These are phyloP conservation scores for Aporrectodea caliginosa DNA, from an alignment of 1,140 invertebrate genomes.

Conservation along the genomic window DNA sequence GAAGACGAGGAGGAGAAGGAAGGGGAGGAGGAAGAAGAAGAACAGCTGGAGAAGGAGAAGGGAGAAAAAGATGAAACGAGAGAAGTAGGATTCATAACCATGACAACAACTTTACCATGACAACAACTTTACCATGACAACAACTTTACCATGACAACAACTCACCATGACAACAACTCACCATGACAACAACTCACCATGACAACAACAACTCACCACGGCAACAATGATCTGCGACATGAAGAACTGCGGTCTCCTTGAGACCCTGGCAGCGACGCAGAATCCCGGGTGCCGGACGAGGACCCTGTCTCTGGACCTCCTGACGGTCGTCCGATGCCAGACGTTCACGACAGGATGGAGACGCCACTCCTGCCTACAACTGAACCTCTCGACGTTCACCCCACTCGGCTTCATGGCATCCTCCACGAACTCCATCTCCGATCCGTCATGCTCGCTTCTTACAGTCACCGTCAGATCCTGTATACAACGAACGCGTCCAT, in stretches of 20 bases:
- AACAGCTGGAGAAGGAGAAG: too few species aligned
- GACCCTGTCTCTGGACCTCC: conserved; percentile 41
- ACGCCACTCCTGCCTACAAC: conserved; percentile 55
- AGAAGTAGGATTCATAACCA: too few species aligned
- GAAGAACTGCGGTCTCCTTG: conserved; percentile 53
- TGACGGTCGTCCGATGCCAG: conserved; percentile 36
- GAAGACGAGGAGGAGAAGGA: too few species aligned
- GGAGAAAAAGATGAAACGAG: too few species aligned
- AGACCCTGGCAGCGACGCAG: conserved; percentile 53
- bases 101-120: too few species aligned
- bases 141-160: too few species aligned
- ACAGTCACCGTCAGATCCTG: conserved; percentile 55
- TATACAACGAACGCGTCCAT: too few species aligned
- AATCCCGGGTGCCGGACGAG: conserved; percentile 40
- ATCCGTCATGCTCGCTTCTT: conserved; percentile 49
- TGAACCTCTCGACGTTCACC: conserved; percentile 54
- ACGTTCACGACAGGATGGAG: conserved; percentile 53
- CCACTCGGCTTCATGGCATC: conserved; percentile 49
- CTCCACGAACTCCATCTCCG: conserved; percentile 51
- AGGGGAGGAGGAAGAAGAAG: too few species aligned
- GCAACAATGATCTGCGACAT: conserved; percentile 51
- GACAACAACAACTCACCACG: too few species aligned
- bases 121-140: too few species aligned
- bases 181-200: too few species aligned
- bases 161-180: too few species aligned